phyloP scores from a whole-genome alignment of 2,113 vertebrate genomes.

The Stegostoma tigrinum region DNA sequence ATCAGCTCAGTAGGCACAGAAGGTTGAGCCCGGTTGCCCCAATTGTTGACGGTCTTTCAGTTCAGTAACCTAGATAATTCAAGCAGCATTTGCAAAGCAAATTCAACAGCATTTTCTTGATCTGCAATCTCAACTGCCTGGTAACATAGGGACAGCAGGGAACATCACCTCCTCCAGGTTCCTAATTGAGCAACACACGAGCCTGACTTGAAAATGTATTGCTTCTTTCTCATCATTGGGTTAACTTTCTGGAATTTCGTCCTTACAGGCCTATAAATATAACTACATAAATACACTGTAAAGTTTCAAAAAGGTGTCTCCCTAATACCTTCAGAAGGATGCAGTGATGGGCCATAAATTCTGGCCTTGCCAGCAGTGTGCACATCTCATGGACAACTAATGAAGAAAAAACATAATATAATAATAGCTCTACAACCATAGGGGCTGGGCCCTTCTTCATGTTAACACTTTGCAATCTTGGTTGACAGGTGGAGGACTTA shows the following conservation, averaged over 20 bases:
- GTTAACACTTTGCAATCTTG: not conserved
- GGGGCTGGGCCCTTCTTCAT: not conserved
- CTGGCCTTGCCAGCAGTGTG: not conserved
- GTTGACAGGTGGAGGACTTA: not conserved
- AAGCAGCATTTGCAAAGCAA: not conserved
- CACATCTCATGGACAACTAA: not conserved
- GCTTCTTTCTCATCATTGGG: not conserved
- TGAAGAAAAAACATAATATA: not conserved
- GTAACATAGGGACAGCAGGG: not conserved
- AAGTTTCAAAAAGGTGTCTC: not conserved
- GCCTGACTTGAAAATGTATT: too few relatives aligned
- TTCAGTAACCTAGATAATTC: not conserved
- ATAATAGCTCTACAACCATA: not conserved
- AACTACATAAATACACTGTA: not conserved
- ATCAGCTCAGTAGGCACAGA: constrained; percentile 79
- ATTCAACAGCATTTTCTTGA: not conserved
- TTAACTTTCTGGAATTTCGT: not conserved
- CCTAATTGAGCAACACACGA: not conserved
- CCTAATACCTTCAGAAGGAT: not conserved
- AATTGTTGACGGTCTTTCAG: not conserved
- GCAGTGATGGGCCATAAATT: not conserved
- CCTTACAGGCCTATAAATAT: not conserved
- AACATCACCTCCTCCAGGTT: not conserved
- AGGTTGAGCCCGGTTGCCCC: constrained; percentile 60
- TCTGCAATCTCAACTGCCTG: not conserved